Base-by-base conservation (phyloP, 2,113 vertebrate species). In the Numida meleagris region DNA sequence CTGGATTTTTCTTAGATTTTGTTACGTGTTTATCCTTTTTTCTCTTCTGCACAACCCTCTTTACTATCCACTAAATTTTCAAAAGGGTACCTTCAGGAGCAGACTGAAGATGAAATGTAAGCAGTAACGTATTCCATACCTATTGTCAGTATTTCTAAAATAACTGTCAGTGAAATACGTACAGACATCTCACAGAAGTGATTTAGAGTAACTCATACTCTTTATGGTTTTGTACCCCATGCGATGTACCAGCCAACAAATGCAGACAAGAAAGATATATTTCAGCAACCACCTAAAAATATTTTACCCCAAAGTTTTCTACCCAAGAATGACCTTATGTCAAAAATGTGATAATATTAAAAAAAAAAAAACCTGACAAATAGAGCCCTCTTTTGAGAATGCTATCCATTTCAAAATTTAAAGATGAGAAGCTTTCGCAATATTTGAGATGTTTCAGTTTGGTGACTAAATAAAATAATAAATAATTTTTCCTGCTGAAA, bases 101-200 rank as follows among this genome's bases (percentile, higher is more conserved):
- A 57, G 27, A 43, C 10, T 17, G 20, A 55, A 68, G 43, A 25
- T 46, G 46, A 77, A 67, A 8, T 17, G 23, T 38, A 46, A 76
- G 65, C 31, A 58, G 9, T 67, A 77, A 38, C 1, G 0, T 1
- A 51, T 59, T 17, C 21, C 4, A 58, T 57, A 9, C 11, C 24
- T 68, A 31, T 74, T 77, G 71, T 59, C 27, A 85, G 6, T 76
- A 46, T 74, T 63, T 86, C 80, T 78, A 46, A 84, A 91, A 68
- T 57, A 88, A 59, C 18, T n/a, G 12, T 38, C 34, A 53, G 46
- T 84, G 51, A 86, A 84, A 4, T 48, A 58, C 59, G 1, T 61
- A 40, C 3, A 14, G 29, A 27, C 34, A 42, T 43, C 25, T 66
- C 61, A 75, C n/a, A 59, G 66, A 81, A 4, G 36, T 38, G 59